These are phyloP conservation scores for Blennius ocellaris DNA, from an alignment of 2,113 vertebrate species.

Conservation along the genomic window DNA sequence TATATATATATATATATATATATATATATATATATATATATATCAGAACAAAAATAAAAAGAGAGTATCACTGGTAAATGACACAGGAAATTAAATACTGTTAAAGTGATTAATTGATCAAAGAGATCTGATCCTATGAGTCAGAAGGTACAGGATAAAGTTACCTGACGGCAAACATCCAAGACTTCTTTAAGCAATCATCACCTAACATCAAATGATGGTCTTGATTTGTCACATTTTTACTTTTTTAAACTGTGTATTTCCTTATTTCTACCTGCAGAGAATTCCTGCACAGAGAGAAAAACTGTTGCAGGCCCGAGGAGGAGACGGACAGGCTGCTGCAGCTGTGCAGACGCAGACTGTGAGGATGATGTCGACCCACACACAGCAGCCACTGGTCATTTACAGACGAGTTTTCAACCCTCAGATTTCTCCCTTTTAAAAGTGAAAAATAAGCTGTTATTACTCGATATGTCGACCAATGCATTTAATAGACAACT, in stretches of 20 bases:
- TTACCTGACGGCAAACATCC: neutral
- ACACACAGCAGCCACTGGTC: constrained; percentile 52
- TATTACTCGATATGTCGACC: neutral
- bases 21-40: too few species aligned
- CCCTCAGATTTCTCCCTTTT: constrained; percentile 72
- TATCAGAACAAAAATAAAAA: constrained; percentile 1
- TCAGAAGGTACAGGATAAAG: neutral
- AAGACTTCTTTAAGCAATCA: neutral
- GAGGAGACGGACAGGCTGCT: constrained; percentile 46
- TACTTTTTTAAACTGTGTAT: neutral
- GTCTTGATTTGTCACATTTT: neutral
- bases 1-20: too few species aligned
- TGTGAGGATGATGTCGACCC: constrained; percentile 36
- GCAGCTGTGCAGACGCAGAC: constrained; percentile 69
- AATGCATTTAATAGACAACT: constrained; percentile 1
- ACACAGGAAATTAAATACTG: neutral
- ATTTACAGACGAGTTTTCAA: constrained; percentile 59
- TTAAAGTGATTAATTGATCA: constrained; percentile 1
- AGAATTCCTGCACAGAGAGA: constrained; percentile 59
- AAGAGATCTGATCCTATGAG: neutral
- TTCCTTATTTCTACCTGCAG: constrained; percentile 70
- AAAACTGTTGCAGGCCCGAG: constrained; percentile 62
- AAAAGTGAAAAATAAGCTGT: constrained; percentile 18
- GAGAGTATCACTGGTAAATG: neutral
- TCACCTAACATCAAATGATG: neutral